Percentiles rank a stretch among this genome's conserved stretches.
Evolutionary conservation across 2,888 invertebrate species (phyloP).

Genomic region (Oligia strigilis): DNA sequence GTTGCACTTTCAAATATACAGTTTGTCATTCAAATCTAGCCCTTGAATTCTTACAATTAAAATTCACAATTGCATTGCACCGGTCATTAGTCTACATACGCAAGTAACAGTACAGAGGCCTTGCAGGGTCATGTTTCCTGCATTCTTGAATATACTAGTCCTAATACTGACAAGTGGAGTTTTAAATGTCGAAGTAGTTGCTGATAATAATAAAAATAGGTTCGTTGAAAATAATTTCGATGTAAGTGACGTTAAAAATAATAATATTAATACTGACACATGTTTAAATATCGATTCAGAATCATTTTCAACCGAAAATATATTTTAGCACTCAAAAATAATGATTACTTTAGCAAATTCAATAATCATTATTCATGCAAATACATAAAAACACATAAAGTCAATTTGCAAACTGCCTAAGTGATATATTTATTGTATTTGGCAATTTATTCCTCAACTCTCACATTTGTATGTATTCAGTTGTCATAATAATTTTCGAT

Average conservation of each 20-base stretch:
- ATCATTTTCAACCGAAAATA: not conserved
- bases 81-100: slow-evolving; percentile 77
- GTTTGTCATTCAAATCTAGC: slow-evolving; percentile 50
- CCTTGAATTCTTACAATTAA: slow-evolving; percentile 43
- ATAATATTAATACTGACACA: not conserved
- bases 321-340: slow-evolving; percentile 7
- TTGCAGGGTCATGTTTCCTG: slow-evolving; percentile 87
- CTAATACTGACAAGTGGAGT: slow-evolving; percentile 29
- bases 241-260: not conserved
- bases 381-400: slow-evolving; percentile 30
- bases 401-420: slow-evolving; percentile 42
- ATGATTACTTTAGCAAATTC: slow-evolving; percentile 17
- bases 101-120: slow-evolving; percentile 83
- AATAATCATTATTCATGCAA: slow-evolving; percentile 47
- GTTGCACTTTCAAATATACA: slow-evolving; percentile 31
- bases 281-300: not conserved
- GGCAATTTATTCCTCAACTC: slow-evolving; percentile 23
- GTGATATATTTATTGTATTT: slow-evolving; percentile 56
- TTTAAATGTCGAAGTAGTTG: slow-evolving; percentile 9
- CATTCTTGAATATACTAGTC: slow-evolving; percentile 79
- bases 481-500: slow-evolving; percentile 38
- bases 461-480: slow-evolving; percentile 30
- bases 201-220: not conserved
- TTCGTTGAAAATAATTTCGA: not conserved
- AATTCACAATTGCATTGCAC: slow-evolving; percentile 47